Evolutionary conservation across 2,888 invertebrate genomes (phyloP), one percentile per base, ranked within the genome.

Genomic region (Andrena hattorfiana): DNA sequence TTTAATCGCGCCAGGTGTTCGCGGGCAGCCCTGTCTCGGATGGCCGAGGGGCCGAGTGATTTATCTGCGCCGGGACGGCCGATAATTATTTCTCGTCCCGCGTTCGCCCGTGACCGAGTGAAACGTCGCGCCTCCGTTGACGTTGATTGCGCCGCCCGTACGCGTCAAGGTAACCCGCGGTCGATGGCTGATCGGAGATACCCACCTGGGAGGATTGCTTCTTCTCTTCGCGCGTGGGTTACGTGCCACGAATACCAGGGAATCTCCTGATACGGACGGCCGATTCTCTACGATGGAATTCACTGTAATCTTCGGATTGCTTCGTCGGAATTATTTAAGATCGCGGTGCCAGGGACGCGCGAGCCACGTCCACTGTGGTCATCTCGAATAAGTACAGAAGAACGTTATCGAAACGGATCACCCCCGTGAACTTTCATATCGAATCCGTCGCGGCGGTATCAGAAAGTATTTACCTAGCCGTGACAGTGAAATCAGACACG

Each of bases 31-130:
- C 48, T 70, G 87, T 76, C 87, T 77, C 66, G 77, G 30, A 76
- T 83, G 75, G 66, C 62, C 16, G 56, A n/a, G 76, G 71, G 74
- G 54, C 73, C 23, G 71, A 77, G 73, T 73, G 86, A 86, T 86
- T 87, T 87, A 87, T 82, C 76, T 42, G 59, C 56, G 71, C 75
- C 73, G 73, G 76, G 78, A 87, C 85, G 73, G 73, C 71, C 78
- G 85, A 85, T 87, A 87, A 86, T 87, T 87, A 87, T 86, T 86
- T 87, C 82, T 49, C 64, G 76, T 60, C 76, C 49, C 67, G 49
- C 48, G 70, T 48, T 69, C 68, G 66, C 51, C 62, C 30, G 63
- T 73, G 73, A 42, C 60, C 67, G 51, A 83, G 77, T 69, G 83
- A 77, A 77, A 77, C 83, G 60, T 83, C 73, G 60, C 51, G 23